These are phyloP conservation scores for Vollenhovia emeryi DNA, from an alignment of 1,140 invertebrate genomes.

Conservation along the genomic window DNA sequence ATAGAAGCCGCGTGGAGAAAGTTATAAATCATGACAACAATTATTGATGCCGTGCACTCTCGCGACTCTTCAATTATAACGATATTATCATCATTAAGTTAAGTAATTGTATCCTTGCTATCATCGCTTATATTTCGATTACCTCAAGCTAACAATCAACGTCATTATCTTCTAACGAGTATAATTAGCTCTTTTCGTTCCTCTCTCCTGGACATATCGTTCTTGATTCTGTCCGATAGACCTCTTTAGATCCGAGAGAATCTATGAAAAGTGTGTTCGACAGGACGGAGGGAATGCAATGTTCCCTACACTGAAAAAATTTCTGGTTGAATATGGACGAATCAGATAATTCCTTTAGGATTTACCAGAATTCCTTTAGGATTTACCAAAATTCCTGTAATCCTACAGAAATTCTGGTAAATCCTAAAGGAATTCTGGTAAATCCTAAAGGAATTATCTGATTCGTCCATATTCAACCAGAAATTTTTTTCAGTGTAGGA, in stretches of 20 bases:
- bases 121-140: constrained; percentile 36
- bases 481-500: too few relatives aligned
- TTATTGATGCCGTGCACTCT: constrained; percentile 13
- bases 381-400: too few relatives aligned
- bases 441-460: too few relatives aligned
- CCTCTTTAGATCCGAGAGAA: not conserved
- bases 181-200: not conserved
- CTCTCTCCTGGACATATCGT: not conserved
- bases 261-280: not conserved
- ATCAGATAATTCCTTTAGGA: too few relatives aligned
- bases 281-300: not conserved
- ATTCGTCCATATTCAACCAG: too few relatives aligned
- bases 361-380: too few relatives aligned
- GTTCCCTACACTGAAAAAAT: too few relatives aligned
- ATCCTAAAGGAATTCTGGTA: too few relatives aligned
- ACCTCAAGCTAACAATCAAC: not conserved
- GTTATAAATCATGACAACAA: constrained; percentile 46
- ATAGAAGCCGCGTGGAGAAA: constrained; percentile 3
- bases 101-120: constrained; percentile 36
- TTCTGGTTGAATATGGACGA: too few relatives aligned
- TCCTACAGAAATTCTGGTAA: too few relatives aligned
- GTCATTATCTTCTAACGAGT: not conserved
- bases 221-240: not conserved
- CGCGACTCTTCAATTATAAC: not conserved
- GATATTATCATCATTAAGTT: constrained; percentile 24